A percentile compares a stretch with the other conserved stretches of the same genome.
phyloP scores from a whole-genome alignment of 2,113 vertebrate species.

The Conger conger region DNA sequence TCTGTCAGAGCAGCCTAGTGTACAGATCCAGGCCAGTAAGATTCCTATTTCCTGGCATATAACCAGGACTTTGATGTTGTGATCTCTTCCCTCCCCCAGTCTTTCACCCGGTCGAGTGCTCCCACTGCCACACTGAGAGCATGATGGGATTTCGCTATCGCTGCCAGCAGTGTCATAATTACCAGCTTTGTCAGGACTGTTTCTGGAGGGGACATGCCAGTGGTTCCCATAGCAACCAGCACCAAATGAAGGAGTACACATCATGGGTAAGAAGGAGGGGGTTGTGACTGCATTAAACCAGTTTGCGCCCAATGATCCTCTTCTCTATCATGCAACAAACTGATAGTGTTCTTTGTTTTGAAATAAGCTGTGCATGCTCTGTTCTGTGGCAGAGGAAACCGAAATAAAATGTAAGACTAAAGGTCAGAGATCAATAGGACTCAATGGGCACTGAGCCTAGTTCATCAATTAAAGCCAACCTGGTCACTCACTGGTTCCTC shows the following conservation, averaged over 20 bases:
- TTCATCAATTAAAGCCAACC: background rate
- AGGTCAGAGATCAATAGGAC: background rate
- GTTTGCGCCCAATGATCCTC: slow-evolving; percentile 25
- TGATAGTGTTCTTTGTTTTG: background rate
- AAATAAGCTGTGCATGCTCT: background rate
- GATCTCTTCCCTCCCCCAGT: slow-evolving; percentile 68
- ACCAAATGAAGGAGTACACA: slow-evolving; percentile 99
- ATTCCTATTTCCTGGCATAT: slow-evolving; percentile 27
- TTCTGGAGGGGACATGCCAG: slow-evolving; percentile 99
- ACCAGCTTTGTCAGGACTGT: slow-evolving; percentile 99
- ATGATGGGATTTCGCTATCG: slow-evolving; percentile 99
- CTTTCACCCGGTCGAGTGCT: slow-evolving; percentile 98
- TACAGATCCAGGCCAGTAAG: background rate
- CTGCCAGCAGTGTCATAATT: slow-evolving; percentile 99
- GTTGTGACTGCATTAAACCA: slow-evolving; percentile 51
- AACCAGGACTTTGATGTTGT: background rate
- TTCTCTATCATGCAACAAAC: background rate
- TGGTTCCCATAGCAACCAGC: slow-evolving; percentile 99
- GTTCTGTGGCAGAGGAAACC: background rate
- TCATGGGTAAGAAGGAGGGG: slow-evolving; percentile 88
- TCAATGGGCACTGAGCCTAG: background rate
- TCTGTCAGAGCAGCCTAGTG: background rate
- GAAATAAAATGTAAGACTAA: background rate
- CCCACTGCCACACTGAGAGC: slow-evolving; percentile 97
- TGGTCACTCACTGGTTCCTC: background rate